Percentiles rank a stretch among this genome's conserved stretches.
Evolutionary conservation across 92 coral and sea anemone genomes (phyloP).

Genomic region (Blastomussa wellsi): DNA sequence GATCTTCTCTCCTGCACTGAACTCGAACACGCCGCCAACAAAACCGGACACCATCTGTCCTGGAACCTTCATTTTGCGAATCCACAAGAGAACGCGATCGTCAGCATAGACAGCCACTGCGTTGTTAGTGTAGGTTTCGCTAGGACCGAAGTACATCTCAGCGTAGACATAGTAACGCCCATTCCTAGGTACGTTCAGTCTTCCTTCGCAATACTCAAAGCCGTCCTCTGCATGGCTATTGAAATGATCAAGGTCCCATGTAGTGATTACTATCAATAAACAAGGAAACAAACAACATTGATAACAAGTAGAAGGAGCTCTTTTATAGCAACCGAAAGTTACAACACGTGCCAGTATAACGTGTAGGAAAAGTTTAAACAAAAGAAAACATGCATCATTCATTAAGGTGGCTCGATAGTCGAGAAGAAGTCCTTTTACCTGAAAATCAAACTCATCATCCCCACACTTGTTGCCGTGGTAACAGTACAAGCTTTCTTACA

Average conservation of each 20-base stretch:
- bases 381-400: too few relatives aligned
- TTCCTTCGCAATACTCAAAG: not conserved
- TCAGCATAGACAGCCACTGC: not conserved
- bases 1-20: not conserved
- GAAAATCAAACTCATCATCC: too few relatives aligned
- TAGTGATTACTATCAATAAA: not conserved
- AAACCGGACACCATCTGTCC: not conserved
- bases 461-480: too few relatives aligned
- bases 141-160: conserved; percentile 7
- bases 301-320: too few relatives aligned
- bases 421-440: too few relatives aligned
- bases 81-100: not conserved
- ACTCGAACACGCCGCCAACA: not conserved
- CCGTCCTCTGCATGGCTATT: not conserved
- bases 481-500: too few relatives aligned
- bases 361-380: too few relatives aligned
- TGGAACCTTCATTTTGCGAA: not conserved
- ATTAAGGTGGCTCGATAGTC: too few relatives aligned
- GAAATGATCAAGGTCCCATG: not conserved
- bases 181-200: not conserved
- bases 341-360: too few relatives aligned
- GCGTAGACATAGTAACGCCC: too few relatives aligned
- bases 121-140: not conserved
- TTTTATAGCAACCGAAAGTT: too few relatives aligned
- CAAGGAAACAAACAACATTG: too few relatives aligned